Conservation (phyloP, 2,797 vertebrate species). For the Sitta carolinensis region DNA sequence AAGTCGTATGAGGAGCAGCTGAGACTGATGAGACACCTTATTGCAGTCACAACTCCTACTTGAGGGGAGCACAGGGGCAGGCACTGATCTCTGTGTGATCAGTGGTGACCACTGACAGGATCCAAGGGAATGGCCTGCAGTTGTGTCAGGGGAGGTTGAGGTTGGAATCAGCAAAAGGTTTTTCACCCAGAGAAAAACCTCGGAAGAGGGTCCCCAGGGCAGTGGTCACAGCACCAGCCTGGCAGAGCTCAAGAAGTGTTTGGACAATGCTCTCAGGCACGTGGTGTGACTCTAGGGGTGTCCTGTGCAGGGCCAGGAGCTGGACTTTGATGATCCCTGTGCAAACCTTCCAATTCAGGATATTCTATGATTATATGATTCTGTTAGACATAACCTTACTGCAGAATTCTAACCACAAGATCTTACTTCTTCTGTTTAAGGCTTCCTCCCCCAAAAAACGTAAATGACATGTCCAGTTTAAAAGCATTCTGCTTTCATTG, state of each 20-base stretch:
- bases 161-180: not conserved
- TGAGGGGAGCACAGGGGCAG: accelerated
- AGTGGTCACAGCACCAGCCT: not conserved
- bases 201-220: not conserved
- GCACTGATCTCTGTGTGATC: not conserved
- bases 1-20: accelerated
- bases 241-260: accelerated
- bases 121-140: accelerated
- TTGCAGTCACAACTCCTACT: accelerated
- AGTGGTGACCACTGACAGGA: not conserved
- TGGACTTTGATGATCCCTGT: not conserved
- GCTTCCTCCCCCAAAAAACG: not conserved
- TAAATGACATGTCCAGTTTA: not conserved
- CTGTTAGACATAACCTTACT: not conserved
- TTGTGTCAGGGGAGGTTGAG: not conserved
- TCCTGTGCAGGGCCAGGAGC: accelerated
- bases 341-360: not conserved
- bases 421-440: constrained; percentile 2
- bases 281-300: not conserved
- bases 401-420: not conserved
- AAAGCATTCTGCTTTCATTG: not conserved
- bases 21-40: not conserved
- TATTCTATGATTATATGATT: not conserved
- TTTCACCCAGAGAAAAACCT: too few species aligned
- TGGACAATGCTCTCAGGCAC: not conserved